Evolutionary conservation across 1,140 invertebrate genomes (phyloP), one percentile per base, ranked within the genome.

Genomic region (Popillia japonica): DNA sequence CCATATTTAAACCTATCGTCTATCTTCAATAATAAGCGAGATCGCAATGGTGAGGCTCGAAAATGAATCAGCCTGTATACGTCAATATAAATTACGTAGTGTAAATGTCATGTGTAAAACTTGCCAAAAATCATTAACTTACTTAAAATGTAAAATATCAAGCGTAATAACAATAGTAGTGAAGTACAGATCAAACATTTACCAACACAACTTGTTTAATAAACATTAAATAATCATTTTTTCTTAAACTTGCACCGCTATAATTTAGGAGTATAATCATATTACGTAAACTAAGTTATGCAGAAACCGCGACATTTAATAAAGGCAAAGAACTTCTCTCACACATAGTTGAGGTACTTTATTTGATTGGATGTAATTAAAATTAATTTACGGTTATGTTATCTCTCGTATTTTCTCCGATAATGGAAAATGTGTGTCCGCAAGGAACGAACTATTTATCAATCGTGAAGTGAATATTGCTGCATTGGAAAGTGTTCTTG

Each of bases 341-440:
- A 48, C 44, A 48, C 44, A 48, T 48, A 48, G 44, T 48, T 48
- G 44, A 48, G 44, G 44, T 48, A 48, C 44, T 48, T 48, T 48
- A 48, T 48, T 48, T 48, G 44, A 48, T 10, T 48, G 44, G 44
- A 48, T 48, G 44, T 48, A 48, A 48, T 48, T 48, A 48, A 48
- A 48, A 48, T 48, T 48, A 48, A 48, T 48, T 48, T 48, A 48
- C 17, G 44, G 44, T 48, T 48, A 48, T 48, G 44, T 48, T 48
- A 48, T 48, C 44, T 48, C 44, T 48, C 44, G 17, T 3, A 48
- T n/a, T 48, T 48, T 48, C 44, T 10, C 11, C 44, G 44, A 48
- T 48, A 48, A 48, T 48, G 44, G 44, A 48, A 48, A 48, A 48
- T 48, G 17, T 14, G 17, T 48, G 44, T n/a, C 44, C 17, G 4